phyloP scores from a whole-genome alignment of 2,888 invertebrate species.

The Nasonovia ribisnigri region DNA sequence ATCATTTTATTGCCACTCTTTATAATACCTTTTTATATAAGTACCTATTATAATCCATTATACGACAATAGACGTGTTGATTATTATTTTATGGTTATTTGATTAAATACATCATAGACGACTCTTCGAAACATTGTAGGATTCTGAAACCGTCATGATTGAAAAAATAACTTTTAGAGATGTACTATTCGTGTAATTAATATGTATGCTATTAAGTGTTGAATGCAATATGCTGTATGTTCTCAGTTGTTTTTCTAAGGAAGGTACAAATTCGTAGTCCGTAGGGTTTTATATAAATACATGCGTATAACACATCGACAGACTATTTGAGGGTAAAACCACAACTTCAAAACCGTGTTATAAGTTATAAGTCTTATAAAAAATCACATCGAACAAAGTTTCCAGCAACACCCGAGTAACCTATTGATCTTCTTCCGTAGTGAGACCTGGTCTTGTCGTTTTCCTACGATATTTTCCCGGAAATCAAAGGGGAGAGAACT shows the following conservation, averaged over 20 bases:
- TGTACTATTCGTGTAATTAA: neutral
- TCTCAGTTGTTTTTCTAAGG: neutral
- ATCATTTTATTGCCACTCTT: too few species aligned
- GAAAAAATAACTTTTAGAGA: neutral
- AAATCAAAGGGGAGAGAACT: constrained; percentile 24
- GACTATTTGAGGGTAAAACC: neutral
- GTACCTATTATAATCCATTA: too few species aligned
- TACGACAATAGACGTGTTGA: neutral
- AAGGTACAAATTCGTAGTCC: neutral
- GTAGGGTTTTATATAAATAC: neutral
- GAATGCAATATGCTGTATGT: neutral
- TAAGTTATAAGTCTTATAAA: neutral
- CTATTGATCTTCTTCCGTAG: constrained; percentile 21
- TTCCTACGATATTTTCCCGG: neutral
- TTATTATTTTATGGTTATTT: neutral
- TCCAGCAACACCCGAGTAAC: neutral
- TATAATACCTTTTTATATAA: too few species aligned
- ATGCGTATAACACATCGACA: neutral
- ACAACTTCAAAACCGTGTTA: neutral
- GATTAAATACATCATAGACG: neutral
- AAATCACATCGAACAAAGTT: neutral
- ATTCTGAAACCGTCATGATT: neutral
- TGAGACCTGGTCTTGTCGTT: constrained; percentile 20
- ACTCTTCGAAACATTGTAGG: neutral
- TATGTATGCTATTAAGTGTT: neutral